phyloP scores from a whole-genome alignment of 2,888 invertebrate species.

The Parnassius mnemosyne region DNA sequence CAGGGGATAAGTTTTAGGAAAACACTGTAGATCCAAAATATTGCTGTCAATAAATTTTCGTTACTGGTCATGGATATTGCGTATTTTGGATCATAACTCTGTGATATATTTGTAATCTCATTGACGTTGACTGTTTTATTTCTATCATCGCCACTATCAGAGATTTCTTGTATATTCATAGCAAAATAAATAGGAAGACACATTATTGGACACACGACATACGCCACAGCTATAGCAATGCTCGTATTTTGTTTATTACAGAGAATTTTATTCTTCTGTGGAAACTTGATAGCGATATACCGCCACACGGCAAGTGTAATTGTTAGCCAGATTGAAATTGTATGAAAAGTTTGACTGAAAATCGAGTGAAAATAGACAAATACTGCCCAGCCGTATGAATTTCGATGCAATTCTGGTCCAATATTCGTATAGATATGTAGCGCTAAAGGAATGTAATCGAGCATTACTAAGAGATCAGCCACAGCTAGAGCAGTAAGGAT shows the following conservation, averaged over 20 bases:
- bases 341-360: constrained; percentile 93
- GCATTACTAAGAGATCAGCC: constrained; percentile 95
- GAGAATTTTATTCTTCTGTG: constrained; percentile 89
- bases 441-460: constrained; percentile 95
- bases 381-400: constrained; percentile 87
- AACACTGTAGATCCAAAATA: constrained; percentile 95
- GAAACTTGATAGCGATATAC: constrained; percentile 92
- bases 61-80: constrained; percentile 84
- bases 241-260: constrained; percentile 90
- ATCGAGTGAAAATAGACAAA: constrained; percentile 94
- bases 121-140: constrained; percentile 47
- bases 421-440: constrained; percentile 87
- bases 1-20: constrained; percentile 96
- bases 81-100: constrained; percentile 78
- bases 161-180: constrained; percentile 83
- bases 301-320: constrained; percentile 96
- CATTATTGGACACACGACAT: constrained; percentile 89
- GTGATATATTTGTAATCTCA: constrained; percentile 45
- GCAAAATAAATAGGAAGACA: constrained; percentile 92
- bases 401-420: constrained; percentile 64
- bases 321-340: constrained; percentile 95
- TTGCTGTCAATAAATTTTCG: constrained; percentile 83
- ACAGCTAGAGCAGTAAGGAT: constrained; percentile 95
- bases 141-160: constrained; percentile 31
- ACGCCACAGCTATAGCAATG: constrained; percentile 87